Percentiles rank a stretch among this genome's conserved stretches.
Evolutionary conservation across 2,113 vertebrate genomes (phyloP).

Genomic region (Vombatus ursinus): DNA sequence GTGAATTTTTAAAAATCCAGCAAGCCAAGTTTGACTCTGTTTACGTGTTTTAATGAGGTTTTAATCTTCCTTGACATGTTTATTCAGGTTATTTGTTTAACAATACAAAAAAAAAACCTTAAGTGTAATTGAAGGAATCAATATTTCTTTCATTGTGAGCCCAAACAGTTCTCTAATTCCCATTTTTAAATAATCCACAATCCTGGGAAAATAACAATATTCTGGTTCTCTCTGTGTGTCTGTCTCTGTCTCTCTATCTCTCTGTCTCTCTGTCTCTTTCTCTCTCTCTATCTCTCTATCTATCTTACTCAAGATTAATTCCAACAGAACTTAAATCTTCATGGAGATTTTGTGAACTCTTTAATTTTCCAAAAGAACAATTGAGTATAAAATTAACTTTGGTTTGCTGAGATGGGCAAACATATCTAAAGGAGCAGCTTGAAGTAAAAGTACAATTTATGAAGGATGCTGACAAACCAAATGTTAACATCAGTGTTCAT

Average conservation of each 20-base stretch:
- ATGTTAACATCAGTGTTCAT: neutral
- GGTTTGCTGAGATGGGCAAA: conserved; percentile 17
- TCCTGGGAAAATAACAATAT: neutral
- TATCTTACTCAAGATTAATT: conserved; percentile 19
- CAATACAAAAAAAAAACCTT: conserved; percentile 63
- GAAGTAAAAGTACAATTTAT: neutral
- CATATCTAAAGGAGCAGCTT: neutral
- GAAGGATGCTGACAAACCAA: neutral
- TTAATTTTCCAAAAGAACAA: conserved; percentile 14
- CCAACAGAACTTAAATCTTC: conserved; percentile 3
- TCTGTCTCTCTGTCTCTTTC: neutral
- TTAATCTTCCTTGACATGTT: conserved; percentile 77
- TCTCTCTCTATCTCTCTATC: neutral
- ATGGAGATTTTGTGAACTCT: neutral
- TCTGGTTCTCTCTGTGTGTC: neutral
- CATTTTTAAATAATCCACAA: conserved; percentile 53
- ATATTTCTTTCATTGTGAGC: conserved; percentile 31
- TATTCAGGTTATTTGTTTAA: conserved; percentile 78
- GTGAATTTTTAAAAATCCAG: conserved; percentile 62
- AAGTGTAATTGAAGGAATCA: conserved; percentile 69
- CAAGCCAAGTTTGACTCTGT: conserved; percentile 58
- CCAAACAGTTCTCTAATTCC: conserved; percentile 55
- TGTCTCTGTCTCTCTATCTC: neutral
- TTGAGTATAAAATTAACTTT: neutral
- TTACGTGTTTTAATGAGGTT: conserved; percentile 80